Base-by-base conservation (phyloP, 2,797 vertebrate genomes). In the Chromis chromis region DNA sequence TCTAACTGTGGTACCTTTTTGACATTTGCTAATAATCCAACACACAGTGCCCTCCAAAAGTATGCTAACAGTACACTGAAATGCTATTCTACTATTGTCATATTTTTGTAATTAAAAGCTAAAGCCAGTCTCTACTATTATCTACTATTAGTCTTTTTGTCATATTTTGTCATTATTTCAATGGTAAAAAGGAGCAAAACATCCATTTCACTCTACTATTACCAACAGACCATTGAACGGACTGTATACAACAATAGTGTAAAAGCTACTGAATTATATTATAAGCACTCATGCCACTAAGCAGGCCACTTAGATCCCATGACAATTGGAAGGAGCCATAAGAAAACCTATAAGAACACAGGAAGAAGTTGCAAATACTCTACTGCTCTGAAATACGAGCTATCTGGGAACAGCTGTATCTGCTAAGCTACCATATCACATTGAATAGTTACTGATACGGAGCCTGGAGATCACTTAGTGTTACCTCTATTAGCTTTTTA, bases 401-500 rank as follows among this genome's bases (percentile, higher is more conserved):
- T 31, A 48, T 62, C 16, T 4, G 42, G 21, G 24, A 21, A 24
- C 27, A 24, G n/a, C 19, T 74, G 42, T 40, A 56, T 59, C 36
- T 21, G 21, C 36, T 63, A 33, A 57, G 4, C 56, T 22, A 39
- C 22, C 0, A 9, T n/a, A 22, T 53, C 58, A 75, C 39, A 40
- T 56, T 71, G 33, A 79, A 61, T 11, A 53, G 44, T 58, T 58
- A 66, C 44, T 60, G 28, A 79, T 69, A 75, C 11, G 46, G 48
- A 69, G 52, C 55, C 36, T 28, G 4, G 58, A 65, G 65, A 50
- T 27, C 52, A 65, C 52, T 81, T 63, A 42, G 54, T n/a, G 83
- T 63, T 64, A 54, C 27, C 59, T 66, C 17, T 65, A 61, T 79
- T 74, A 55, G 25, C 56, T 74, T 33, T 74, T 83, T 59, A 71